These are phyloP conservation scores for Phortica okadai DNA, from an alignment of 2,888 invertebrate species.

Conservation along the genomic window DNA sequence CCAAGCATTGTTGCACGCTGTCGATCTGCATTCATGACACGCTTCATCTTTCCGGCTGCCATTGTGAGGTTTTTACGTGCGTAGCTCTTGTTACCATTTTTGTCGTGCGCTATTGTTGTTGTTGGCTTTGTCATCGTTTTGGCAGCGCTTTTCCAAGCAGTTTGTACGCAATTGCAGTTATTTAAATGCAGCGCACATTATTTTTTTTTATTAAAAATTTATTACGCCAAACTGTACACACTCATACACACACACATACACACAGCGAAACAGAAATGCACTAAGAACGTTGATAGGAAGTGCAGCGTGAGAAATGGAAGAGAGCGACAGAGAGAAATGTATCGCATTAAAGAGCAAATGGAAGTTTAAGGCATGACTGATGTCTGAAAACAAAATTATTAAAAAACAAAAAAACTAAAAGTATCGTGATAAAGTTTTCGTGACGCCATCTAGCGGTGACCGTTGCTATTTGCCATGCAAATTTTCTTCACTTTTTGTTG, in stretches of 20 bases:
- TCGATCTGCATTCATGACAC: constrained; percentile 1
- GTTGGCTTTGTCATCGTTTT: neutral
- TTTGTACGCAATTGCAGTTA: constrained; percentile 7
- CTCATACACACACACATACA: neutral
- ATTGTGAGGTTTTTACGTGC: neutral
- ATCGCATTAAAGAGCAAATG: neutral
- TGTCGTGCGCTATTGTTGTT: neutral
- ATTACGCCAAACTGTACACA: neutral
- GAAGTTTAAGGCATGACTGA: neutral
- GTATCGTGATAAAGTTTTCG: neutral
- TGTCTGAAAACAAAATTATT: neutral
- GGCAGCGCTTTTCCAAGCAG: neutral
- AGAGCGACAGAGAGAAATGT: neutral
- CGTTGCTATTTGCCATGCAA: neutral
- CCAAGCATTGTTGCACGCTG: neutral
- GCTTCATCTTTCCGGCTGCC: neutral
- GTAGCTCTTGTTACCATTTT: neutral
- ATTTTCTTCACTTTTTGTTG: neutral
- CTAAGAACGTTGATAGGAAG: neutral
- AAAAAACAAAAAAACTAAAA: neutral
- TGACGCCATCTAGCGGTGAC: neutral
- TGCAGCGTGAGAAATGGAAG: neutral
- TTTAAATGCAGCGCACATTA: constrained; percentile 11
- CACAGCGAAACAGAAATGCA: neutral
- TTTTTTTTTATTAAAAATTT: neutral